A percentile compares a stretch with the other conserved stretches of the same genome.
Evolutionary conservation across 2,113 vertebrate genomes (phyloP).

Genomic region (Paratilapia polleni): DNA sequence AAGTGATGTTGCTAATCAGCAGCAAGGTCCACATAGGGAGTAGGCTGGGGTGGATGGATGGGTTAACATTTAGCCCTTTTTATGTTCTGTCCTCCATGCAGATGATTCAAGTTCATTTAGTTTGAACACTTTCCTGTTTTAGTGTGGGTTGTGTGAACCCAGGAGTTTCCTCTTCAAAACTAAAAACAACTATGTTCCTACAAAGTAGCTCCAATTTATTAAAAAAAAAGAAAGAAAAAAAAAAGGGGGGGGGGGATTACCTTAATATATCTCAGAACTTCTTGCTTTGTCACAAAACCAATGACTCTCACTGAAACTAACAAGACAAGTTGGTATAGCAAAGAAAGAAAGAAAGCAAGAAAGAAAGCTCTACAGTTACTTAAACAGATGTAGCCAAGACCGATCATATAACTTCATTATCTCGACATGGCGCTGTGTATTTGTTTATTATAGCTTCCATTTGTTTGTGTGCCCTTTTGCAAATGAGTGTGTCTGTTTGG

Average conservation of each 20-base stretch:
- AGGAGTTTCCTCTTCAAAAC: background rate
- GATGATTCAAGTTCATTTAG: background rate
- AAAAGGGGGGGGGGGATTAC: background rate
- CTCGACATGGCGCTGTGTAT: background rate
- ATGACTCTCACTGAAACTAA: too few species aligned
- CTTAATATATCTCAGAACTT: too few species aligned
- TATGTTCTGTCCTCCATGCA: background rate
- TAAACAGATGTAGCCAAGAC: background rate
- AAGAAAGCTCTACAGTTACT: too few species aligned
- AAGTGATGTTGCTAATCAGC: background rate
- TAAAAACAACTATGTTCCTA: background rate
- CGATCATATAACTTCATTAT: background rate
- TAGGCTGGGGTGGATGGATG: background rate
- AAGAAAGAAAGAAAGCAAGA: too few species aligned
- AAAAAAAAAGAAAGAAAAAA: background rate
- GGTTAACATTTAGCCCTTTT: background rate
- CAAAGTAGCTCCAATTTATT: background rate
- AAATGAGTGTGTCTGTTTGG: background rate
- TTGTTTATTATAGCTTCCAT: background rate
- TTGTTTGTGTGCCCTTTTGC: background rate
- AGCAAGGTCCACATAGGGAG: fast-evolving
- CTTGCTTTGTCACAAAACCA: fast-evolving
- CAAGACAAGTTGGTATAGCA: too few species aligned
- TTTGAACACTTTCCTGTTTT: background rate
- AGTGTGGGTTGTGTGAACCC: background rate